A percentile compares a stretch with the other conserved stretches of the same genome.
phyloP scores from a whole-genome alignment of 2,797 vertebrate genomes.

The Nyctibius grandis region DNA sequence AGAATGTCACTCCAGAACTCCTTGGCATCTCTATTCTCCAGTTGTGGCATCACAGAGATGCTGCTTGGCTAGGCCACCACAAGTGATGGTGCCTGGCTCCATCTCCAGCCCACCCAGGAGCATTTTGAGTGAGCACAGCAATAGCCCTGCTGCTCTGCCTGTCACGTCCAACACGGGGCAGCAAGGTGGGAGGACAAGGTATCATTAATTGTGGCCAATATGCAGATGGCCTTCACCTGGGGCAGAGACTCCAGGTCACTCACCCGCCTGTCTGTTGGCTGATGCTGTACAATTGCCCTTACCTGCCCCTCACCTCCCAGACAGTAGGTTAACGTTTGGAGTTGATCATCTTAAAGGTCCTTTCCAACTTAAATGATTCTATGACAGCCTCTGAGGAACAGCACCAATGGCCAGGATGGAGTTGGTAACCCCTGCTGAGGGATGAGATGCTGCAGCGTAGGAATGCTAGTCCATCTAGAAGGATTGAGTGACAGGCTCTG shows the following conservation, averaged over 20 bases:
- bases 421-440: background rate
- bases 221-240: background rate
- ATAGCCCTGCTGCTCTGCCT: background rate
- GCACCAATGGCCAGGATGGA: background rate
- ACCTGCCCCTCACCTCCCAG: background rate
- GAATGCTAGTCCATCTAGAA: background rate
- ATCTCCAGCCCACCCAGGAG: background rate
- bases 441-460: background rate
- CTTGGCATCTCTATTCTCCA: background rate
- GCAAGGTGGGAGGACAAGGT: background rate
- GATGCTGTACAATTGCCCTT: background rate
- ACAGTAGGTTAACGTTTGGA: no score
- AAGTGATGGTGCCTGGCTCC: background rate
- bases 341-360: no score
- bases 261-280: background rate
- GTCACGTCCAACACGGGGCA: background rate
- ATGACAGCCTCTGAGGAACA: background rate
- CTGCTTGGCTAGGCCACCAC: background rate
- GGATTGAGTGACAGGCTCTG: background rate
- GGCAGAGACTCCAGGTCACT: background rate
- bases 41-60: background rate
- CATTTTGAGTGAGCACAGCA: background rate
- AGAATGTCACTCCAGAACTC: background rate
- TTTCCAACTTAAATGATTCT: no score
- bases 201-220: background rate